Conservation (phyloP, 2,888 invertebrate species). For the Empis livida region DNA sequence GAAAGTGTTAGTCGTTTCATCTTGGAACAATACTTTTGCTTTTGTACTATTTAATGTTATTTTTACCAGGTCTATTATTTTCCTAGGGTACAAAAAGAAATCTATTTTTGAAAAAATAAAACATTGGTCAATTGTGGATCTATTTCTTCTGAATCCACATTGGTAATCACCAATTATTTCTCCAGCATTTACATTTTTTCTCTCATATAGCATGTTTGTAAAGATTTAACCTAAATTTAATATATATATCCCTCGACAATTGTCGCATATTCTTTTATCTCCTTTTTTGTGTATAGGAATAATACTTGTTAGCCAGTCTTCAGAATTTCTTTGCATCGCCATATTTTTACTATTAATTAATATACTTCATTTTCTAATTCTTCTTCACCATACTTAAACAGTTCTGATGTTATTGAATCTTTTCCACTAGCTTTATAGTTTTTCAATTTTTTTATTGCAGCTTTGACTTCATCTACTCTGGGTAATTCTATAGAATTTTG, state of each 20-base stretch:
- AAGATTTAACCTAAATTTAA: constrained; percentile 4
- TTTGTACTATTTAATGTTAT: constrained; percentile 1
- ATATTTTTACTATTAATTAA: constrained; percentile 1
- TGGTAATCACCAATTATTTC: constrained; percentile 5
- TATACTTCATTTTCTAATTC: not conserved
- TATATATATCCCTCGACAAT: constrained; percentile 3
- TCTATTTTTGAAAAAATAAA: constrained; percentile 1
- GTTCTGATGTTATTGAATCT: not conserved
- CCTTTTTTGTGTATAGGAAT: not conserved
- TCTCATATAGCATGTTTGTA: constrained; percentile 4
- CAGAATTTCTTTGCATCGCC: not conserved
- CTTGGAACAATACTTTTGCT: constrained; percentile 1
- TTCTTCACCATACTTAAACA: constrained; percentile 1
- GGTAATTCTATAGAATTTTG: not conserved
- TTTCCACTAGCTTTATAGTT: constrained; percentile 1
- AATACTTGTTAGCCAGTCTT: not conserved
- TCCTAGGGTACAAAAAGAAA: no score
- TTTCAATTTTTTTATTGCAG: not conserved
- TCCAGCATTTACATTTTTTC: constrained; percentile 1
- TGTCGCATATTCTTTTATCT: not conserved
- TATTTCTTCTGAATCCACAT: constrained; percentile 3
- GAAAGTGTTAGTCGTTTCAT: not conserved
- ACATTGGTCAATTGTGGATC: constrained; percentile 5
- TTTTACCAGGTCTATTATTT: constrained; percentile 2
- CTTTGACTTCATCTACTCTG: not conserved